Evolutionary conservation across 1,140 invertebrate species (phyloP).

Genomic region (Euura lappo): DNA sequence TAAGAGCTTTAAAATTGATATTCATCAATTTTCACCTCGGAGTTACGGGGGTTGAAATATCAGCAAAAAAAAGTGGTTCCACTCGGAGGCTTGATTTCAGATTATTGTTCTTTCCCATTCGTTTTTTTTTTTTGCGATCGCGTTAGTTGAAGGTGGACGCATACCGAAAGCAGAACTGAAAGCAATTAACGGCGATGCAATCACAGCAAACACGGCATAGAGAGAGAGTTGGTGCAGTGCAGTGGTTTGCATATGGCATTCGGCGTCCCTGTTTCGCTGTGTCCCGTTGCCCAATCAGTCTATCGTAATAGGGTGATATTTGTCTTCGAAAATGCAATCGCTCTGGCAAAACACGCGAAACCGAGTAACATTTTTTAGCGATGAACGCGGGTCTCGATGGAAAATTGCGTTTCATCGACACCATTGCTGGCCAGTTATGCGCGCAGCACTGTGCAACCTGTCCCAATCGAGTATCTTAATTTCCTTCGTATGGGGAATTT

Average conservation of each 20-base stretch:
- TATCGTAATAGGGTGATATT: constrained; percentile 35
- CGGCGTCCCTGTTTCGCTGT: background rate
- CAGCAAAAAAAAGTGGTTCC: no score
- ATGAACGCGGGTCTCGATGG: constrained; percentile 17
- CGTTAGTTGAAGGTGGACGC: background rate
- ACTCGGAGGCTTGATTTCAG: no score
- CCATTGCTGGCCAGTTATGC: constrained; percentile 19
- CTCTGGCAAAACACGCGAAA: constrained; percentile 31
- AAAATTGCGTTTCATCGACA: constrained; percentile 40
- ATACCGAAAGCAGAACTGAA: background rate
- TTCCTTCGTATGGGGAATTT: constrained; percentile 29
- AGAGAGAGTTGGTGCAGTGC: background rate
- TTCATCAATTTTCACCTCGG: no score
- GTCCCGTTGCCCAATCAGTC: constrained; percentile 10
- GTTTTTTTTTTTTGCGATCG: no score
- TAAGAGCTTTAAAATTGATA: no score
- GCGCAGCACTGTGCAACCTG: background rate
- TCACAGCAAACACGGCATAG: background rate
- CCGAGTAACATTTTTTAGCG: background rate
- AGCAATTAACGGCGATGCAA: background rate
- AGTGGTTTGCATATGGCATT: background rate
- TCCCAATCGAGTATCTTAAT: constrained; percentile 41
- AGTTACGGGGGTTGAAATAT: no score
- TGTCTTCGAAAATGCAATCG: constrained; percentile 42
- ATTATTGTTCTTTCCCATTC: no score